Conservation (phyloP, 2,113 vertebrate species). For the Grantiella picta region DNA sequence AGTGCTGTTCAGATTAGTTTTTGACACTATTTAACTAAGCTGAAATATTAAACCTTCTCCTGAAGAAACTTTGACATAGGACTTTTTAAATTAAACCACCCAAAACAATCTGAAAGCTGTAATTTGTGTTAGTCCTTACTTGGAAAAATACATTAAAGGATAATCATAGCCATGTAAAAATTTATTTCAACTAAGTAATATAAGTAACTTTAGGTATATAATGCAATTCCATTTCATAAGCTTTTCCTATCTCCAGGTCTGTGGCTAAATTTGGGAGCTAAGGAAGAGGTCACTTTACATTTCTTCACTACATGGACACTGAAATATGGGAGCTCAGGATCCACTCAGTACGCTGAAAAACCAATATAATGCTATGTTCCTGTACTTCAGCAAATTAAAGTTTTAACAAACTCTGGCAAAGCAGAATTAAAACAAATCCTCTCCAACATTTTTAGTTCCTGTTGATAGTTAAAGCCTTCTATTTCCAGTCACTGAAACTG, state of each 20-base stretch:
- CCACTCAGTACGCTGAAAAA: not conserved
- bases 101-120: not conserved
- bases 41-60: not conserved
- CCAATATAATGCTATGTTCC: not conserved
- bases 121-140: not conserved
- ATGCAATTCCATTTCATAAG: not conserved
- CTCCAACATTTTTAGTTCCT: not conserved
- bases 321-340: not conserved
- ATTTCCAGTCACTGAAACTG: not conserved
- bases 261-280: not conserved
- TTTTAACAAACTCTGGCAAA: not conserved
- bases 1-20: not conserved
- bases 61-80: not conserved
- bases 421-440: not conserved
- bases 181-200: not conserved
- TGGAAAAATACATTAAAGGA: not conserved
- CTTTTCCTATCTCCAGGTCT: not conserved
- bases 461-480: not conserved
- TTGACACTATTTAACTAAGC: not conserved
- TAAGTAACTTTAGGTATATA: not conserved
- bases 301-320: not conserved
- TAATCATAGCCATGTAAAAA: not conserved
- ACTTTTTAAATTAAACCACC: not conserved
- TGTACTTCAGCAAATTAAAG: not conserved
- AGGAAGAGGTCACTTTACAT: not conserved